Evolutionary conservation across 1,140 invertebrate genomes (phyloP), one percentile per base, ranked within the genome.

Genomic region (Nilaparvata lugens): DNA sequence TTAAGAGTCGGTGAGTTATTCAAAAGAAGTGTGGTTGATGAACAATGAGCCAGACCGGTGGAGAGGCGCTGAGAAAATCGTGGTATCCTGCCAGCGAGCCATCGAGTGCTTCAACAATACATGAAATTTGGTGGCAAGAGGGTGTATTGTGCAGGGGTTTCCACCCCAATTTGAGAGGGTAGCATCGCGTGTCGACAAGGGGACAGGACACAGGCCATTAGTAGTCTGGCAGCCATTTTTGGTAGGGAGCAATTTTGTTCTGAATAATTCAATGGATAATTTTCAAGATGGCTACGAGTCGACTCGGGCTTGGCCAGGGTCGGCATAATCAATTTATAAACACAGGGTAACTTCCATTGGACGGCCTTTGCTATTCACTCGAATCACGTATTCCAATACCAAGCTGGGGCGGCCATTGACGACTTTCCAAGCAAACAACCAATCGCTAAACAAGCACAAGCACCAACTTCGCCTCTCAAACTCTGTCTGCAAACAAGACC

Each of bases 321-420:
- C 45, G 45, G 16, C 21, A 18, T 48, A 48, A 48, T 48, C 45
- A 48, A 48, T 48, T 48, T 48, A 48, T 48, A 48, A 48, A 48
- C 45, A 48, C 21, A 48, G 45, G 45, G 45, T 48, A 48, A 48
- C 45, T 48, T 19, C 45, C 21, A 48, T 48, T 48, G 45, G 45
- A 16, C 16, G 45, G 16, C 45, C 21, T 48, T 48, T 48, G 45
- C 21, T 48, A 18, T 23, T 48, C 45, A 48, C 45, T 18, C 45
- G 45, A 48, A 18, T 23, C 45, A 19, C 21, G 45, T 48, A 48
- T 23, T 19, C 31, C 31, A 35, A 35, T 35, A 23, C 21, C 21
- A 16, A 9, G 45, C 45, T 48, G 21, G 5, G 45, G 45, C 45
- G 45, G 16, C 45, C 21, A 48, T 23, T 48, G 45, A 9, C n/a